Evolutionary conservation across 92 coral and sea anemone genomes (phyloP).

Genomic region (Umimayanthus kanabou): DNA sequence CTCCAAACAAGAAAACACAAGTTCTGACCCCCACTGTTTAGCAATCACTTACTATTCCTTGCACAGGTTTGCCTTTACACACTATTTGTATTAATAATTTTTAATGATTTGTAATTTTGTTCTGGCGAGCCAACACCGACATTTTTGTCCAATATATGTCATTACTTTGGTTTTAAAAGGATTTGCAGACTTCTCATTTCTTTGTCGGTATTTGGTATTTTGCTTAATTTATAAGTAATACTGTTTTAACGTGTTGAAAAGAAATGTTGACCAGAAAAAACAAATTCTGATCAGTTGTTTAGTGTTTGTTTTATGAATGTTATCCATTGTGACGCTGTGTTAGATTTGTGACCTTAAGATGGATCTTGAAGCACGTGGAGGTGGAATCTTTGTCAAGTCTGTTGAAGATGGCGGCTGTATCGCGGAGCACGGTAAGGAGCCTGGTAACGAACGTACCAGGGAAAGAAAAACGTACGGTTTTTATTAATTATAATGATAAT

Average conservation of each 20-base stretch:
- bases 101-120: no score
- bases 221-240: no score
- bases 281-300: background rate
- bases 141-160: no score
- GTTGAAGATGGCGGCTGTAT: slow-evolving; percentile 64
- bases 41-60: no score
- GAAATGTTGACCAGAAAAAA: background rate
- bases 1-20: background rate
- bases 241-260: no score
- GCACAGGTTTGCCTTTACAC: no score
- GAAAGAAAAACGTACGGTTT: background rate
- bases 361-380: slow-evolving; percentile 64
- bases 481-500: no score
- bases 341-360: slow-evolving; percentile 78
- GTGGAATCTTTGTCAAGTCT: slow-evolving; percentile 64
- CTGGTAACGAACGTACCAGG: no score
- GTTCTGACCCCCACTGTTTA: no score
- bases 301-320: background rate
- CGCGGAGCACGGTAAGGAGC: slow-evolving; percentile 63
- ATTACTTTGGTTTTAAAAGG: background rate
- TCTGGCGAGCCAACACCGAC: no score
- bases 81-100: background rate
- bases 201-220: background rate
- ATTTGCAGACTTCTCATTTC: background rate
- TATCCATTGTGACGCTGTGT: background rate